Conservation (phyloP, 2,797 vertebrate species). For the Danio kyathit region DNA sequence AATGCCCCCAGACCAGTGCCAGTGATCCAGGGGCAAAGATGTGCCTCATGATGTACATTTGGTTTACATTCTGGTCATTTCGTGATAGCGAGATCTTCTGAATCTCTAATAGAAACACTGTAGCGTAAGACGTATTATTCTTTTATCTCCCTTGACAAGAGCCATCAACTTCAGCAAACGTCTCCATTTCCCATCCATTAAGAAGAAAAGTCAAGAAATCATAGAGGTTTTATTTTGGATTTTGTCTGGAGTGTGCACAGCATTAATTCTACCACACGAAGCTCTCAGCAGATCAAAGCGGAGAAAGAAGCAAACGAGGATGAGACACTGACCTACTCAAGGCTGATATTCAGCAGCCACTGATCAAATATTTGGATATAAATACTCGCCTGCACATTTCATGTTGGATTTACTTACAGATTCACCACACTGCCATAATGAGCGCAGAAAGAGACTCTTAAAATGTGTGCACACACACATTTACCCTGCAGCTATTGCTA, state of each 20-base stretch:
- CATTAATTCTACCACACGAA: slow-evolving; percentile 1
- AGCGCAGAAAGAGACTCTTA: background rate
- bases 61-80: background rate
- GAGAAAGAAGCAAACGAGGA: background rate
- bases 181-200: background rate
- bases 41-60: background rate
- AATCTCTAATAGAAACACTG: background rate
- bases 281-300: background rate
- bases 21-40: background rate
- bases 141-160: background rate
- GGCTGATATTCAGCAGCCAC: background rate
- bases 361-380: background rate
- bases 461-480: too few species aligned
- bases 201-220: background rate
- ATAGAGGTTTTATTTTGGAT: background rate
- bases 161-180: background rate
- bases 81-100: background rate
- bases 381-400: background rate
- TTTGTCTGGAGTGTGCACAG: background rate
- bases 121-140: too few species aligned
- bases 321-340: slow-evolving; percentile 17
- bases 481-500: background rate
- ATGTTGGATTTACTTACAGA: background rate
- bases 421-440: background rate
- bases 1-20: too few species aligned